These are phyloP conservation scores for Penaeus chinensis DNA, from an alignment of 1,140 invertebrate genomes.

Conservation along the genomic window DNA sequence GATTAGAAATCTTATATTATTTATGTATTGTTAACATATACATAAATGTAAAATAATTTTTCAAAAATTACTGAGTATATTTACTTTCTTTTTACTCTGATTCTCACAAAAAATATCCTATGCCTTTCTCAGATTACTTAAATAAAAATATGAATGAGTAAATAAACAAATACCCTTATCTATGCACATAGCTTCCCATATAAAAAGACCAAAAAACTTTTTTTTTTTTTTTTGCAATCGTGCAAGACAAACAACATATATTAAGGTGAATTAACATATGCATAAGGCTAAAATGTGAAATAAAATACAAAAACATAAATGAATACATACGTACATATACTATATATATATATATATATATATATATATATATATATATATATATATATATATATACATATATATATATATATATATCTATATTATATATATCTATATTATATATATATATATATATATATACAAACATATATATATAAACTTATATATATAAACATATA, in stretches of 20 bases:
- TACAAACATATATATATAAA: too few species aligned
- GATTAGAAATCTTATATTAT: slow-evolving; percentile 26
- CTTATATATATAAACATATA: too few species aligned
- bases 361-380: slow-evolving; percentile 19
- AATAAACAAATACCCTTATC: slow-evolving; percentile 36
- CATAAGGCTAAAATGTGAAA: not conserved
- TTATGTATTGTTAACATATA: too few species aligned
- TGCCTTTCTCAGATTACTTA: not conserved
- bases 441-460: too few species aligned
- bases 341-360: slow-evolving; percentile 6
- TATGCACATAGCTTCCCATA: slow-evolving; percentile 48
- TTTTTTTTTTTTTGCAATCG: not conserved
- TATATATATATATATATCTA: too few species aligned
- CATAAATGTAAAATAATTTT: too few species aligned
- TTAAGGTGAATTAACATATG: not conserved
- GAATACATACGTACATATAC: not conserved
- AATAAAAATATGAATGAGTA: not conserved
- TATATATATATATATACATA: not conserved
- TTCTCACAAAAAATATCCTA: too few species aligned
- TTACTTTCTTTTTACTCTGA: too few species aligned
- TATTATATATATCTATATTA: too few species aligned
- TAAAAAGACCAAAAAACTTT: slow-evolving; percentile 8
- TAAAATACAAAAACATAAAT: not conserved
- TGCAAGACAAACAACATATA: slow-evolving; percentile 31
- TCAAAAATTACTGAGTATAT: too few species aligned